Base-by-base conservation (phyloP, 2,113 vertebrate genomes). In the Anarhynchus alexandrinus region DNA sequence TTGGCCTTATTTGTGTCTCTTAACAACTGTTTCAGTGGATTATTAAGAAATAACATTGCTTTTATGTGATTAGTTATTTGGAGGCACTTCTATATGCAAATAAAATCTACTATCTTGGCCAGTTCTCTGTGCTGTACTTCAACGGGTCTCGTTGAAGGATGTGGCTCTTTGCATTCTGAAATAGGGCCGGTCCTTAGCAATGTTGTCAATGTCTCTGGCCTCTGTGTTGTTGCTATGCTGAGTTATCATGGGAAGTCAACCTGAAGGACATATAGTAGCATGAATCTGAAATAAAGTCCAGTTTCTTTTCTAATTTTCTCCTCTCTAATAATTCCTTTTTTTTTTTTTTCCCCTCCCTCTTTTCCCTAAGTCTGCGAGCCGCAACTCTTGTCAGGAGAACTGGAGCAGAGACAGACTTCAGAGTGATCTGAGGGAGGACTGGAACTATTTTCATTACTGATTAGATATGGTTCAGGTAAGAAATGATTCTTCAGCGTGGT, bases 101-200 rank as follows among this genome's bases (percentile, higher is more conserved):
- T 54, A 45, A 45, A 76, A 55, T 47, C 5, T 84, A 11, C 16
- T 61, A 11, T 40, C 32, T 67, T 91, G 32, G 34, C 38, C 30
- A 30, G 29, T 62, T 82, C 36, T 47, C 58, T 82, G 26, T 87
- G n/a, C 36, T 72, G 36, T 81, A 20, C 10, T 62, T 38, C n/a
- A 32, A 0, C 49, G 36, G 30, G 25, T 70, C 42, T 64, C 2
- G 0, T 20, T 1, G 3, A 73, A 66, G 11, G 36, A 19, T 45
- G 30, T 65, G 70, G 43, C 42, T 58, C 18, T 69, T 86, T 49
- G 47, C 10, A 8, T 58, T 64, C 32, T 69, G 77, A 62, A 78
- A 86, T 3, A 51, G 18, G 23, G 11, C 27, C 57, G 54, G 29
- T 36, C 25, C 21, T 70, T 52, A 27, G 19, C 30, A 30, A 17